A percentile compares a stretch with the other conserved stretches of the same genome.
These are phyloP conservation scores for Etia nguti DNA, from an alignment of 2,113 vertebrate genomes.

Conservation along the genomic window DNA sequence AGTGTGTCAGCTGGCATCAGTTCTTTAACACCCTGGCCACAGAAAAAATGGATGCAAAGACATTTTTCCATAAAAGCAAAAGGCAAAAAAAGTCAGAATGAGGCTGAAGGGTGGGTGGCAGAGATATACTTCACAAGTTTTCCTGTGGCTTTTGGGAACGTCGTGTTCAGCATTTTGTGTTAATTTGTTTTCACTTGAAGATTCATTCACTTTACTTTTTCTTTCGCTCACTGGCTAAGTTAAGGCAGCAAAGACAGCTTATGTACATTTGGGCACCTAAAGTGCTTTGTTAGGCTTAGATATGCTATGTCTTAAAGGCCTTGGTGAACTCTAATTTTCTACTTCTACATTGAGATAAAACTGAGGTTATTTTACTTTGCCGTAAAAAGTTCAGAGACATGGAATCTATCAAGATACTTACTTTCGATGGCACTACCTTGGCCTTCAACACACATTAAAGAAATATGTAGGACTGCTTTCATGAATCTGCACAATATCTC, in stretches of 20 bases:
- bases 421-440: not conserved
- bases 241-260: not conserved
- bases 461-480: not conserved
- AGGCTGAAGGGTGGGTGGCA: not conserved
- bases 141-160: not conserved
- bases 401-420: not conserved
- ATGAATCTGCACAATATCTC: not conserved
- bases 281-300: not conserved
- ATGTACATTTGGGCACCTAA: not conserved
- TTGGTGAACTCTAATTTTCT: not conserved
- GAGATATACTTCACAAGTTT: not conserved
- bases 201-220: not conserved
- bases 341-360: not conserved
- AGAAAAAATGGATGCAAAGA: not conserved
- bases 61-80: not conserved
- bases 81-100: rapidly evolving
- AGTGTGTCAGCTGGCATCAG: not conserved
- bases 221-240: not conserved
- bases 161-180: not conserved
- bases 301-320: not conserved
- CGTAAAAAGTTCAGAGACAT: not conserved
- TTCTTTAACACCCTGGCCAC: not conserved
- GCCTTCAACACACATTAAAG: not conserved
- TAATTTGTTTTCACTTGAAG: not conserved
- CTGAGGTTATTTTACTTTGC: not conserved